Percentiles rank a stretch among this genome's conserved stretches.
phyloP scores from a whole-genome alignment of 2,888 invertebrate species.

The Pollenia griseotomentosa region DNA sequence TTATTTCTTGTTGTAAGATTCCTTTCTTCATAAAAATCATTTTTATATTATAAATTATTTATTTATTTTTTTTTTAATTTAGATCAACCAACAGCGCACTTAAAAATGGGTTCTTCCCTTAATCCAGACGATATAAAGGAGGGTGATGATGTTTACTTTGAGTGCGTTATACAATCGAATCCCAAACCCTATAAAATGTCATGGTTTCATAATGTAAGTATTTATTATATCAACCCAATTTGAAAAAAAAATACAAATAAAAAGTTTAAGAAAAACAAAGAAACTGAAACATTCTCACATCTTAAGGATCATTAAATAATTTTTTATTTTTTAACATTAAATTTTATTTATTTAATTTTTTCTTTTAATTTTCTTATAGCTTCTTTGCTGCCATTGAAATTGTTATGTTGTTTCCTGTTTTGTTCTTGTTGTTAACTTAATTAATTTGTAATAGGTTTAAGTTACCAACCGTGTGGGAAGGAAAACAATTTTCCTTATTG shows the following conservation, averaged over 20 bases:
- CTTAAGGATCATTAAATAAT: conserved; percentile 64
- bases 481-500: conserved; percentile 49
- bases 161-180: conserved; percentile 93
- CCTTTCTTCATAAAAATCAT: too few species aligned
- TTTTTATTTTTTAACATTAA: conserved; percentile 41
- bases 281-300: conserved; percentile 50
- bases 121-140: conserved; percentile 95
- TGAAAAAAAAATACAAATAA: conserved; percentile 16
- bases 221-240: background rate
- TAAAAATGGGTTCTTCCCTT: conserved; percentile 93
- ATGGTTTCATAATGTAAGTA: conserved; percentile 95
- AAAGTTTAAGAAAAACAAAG: conserved; percentile 13
- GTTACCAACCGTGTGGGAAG: conserved; percentile 38
- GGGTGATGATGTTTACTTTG: conserved; percentile 95
- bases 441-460: conserved; percentile 66
- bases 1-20: too few species aligned
- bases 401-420: conserved; percentile 23
- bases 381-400: background rate
- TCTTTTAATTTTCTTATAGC: background rate
- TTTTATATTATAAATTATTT: too few species aligned
- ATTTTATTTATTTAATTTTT: conserved; percentile 34
- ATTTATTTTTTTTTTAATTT: conserved; percentile 79
- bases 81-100: conserved; percentile 92
- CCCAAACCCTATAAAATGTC: conserved; percentile 93
- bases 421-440: conserved; percentile 62